Base-by-base conservation (phyloP, 2,888 invertebrate genomes). In the Latheticus oryzae region DNA sequence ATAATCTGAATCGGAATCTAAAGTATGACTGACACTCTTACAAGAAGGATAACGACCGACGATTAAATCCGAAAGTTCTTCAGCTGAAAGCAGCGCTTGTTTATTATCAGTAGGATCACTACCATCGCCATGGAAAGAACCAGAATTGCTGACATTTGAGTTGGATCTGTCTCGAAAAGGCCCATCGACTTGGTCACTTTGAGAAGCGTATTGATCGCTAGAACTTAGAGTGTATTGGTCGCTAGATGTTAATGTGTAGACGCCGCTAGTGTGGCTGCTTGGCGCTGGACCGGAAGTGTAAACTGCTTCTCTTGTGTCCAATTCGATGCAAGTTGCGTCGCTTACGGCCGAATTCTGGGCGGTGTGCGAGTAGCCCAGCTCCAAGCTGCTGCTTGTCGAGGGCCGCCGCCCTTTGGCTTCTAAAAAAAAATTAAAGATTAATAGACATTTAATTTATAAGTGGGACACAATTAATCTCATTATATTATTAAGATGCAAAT, bases 1-100 rank as follows among this genome's bases (percentile, higher is more conserved):
- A 74, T 95, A 95, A 76, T 95, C 94, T 16, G 92, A 93, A 70
- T 93, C 92, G 0, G 94, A 93, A 75, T 94, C 93, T 70, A 94
- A 83, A 0, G 91, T 93, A 65, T 88, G 87, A 69, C 93, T 92
- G 26, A 93, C 90, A 1, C 91, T 90, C 71, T 91, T 90, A 12
- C 86, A 80, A 0, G 85, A 85, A 1, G 88, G 93, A 79, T 92
- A 93, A 9, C 88, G 85, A 0, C 91, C 92, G 1, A 93, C 93
- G 51, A 93, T 93, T 56, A 93, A 77, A 70, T 93, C 91, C 12
- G 91, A 91, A 16, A 93, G 79, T 76, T 93, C 93, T 73, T 91
- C 91, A 3, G 93, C 93, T 19, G 91, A 90, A 4, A 93, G 81
- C 52, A 91, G 79, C 12, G 88, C 86, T 62, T 88, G 90, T 66